Conservation (phyloP, 1,140 invertebrate genomes). For the Batillaria attramentaria region DNA sequence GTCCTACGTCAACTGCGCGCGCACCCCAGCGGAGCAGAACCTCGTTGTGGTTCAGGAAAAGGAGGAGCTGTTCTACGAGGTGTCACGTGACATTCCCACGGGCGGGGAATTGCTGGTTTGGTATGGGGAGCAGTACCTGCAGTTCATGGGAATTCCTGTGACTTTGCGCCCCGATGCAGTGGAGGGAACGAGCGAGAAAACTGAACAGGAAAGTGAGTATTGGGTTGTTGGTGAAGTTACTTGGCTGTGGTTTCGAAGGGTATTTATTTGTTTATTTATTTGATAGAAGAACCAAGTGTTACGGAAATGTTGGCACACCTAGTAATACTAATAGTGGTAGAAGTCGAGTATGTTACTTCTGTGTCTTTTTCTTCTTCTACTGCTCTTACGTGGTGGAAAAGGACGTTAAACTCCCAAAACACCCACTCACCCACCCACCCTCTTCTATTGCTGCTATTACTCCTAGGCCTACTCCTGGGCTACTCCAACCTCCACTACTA, state of each 20-base stretch:
- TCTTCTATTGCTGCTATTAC: too few relatives aligned
- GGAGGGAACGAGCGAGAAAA: constrained; percentile 10
- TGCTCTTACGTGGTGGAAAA: too few relatives aligned
- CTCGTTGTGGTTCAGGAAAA: constrained; percentile 66
- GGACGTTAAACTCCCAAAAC: too few relatives aligned
- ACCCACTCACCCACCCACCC: too few relatives aligned
- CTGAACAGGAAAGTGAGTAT: constrained; percentile 55
- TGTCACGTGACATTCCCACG: constrained; percentile 64
- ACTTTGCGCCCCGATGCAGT: constrained; percentile 55
- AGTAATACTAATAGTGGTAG: too few relatives aligned
- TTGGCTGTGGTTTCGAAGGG: neutral
- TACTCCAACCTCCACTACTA: neutral
- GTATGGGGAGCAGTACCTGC: constrained; percentile 70
- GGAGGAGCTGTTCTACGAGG: constrained; percentile 69
- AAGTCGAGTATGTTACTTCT: too few relatives aligned
- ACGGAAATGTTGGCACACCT: too few relatives aligned
- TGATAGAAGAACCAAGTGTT: too few relatives aligned
- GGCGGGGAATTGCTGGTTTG: constrained; percentile 70
- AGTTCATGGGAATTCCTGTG: constrained; percentile 71
- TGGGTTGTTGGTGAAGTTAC: neutral
- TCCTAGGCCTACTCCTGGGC: too few relatives aligned
- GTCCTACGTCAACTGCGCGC: constrained; percentile 71
- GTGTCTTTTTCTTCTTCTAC: neutral
- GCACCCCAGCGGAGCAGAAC: constrained; percentile 69
- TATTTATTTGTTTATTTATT: neutral